phyloP scores from a whole-genome alignment of 92 coral and sea anemone species.

The Meandrina meandrites region DNA sequence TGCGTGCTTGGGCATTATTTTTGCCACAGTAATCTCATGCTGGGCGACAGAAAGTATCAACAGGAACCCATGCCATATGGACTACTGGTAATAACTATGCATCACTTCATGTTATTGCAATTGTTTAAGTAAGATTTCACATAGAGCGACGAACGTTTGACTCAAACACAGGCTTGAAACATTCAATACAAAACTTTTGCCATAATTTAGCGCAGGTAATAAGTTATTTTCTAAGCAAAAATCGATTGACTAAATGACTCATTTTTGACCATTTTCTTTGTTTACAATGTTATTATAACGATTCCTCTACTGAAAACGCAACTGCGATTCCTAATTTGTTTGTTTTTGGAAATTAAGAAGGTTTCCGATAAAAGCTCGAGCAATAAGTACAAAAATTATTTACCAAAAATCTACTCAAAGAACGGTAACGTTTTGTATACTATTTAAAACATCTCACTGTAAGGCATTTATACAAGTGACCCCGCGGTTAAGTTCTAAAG shows the following conservation, averaged over 20 bases:
- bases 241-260: background rate
- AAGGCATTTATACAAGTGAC: no score
- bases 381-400: no score
- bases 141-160: background rate
- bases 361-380: no score
- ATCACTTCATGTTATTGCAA: background rate
- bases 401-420: no score
- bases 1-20: background rate
- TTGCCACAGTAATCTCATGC: constrained; percentile 3
- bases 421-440: no score
- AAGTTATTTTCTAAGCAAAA: no score
- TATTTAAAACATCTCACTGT: no score
- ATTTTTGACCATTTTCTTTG: background rate
- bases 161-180: background rate
- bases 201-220: no score
- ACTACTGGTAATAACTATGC: background rate
- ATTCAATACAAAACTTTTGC: background rate
- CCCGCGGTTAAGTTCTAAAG: no score
- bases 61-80: background rate
- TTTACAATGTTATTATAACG: background rate
- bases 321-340: background rate
- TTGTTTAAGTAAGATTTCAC: background rate
- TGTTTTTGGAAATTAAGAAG: background rate
- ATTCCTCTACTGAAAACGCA: background rate
- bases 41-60: constrained; percentile 5